Evolutionary conservation across 1,140 invertebrate genomes (phyloP).

Genomic region (Polypedilum vanderplanki): DNA sequence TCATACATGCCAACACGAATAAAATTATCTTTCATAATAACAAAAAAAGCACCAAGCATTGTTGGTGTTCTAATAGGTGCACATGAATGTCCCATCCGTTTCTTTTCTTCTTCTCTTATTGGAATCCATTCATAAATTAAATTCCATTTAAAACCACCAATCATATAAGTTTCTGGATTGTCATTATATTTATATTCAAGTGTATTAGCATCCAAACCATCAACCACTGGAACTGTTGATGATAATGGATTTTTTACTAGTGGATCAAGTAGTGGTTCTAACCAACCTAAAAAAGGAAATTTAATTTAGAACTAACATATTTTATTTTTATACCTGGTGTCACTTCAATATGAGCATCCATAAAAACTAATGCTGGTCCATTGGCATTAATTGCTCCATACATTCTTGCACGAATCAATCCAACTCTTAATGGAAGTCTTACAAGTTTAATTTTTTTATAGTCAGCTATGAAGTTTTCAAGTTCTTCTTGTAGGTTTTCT

Average conservation of each 20-base stretch:
- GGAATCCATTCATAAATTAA: conserved; percentile 92
- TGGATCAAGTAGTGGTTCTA: conserved; percentile 87
- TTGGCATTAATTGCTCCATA: conserved; percentile 76
- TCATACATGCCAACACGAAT: conserved; percentile 96
- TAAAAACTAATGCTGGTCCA: conserved; percentile 81
- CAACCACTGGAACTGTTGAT: conserved; percentile 93
- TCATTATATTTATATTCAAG: conserved; percentile 91
- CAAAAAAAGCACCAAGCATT: conserved; percentile 93
- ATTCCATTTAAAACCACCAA: conserved; percentile 94
- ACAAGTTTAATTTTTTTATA: conserved; percentile 62
- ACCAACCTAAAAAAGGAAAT: conserved; percentile 63
- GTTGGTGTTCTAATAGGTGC: conserved; percentile 87
- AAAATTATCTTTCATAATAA: conserved; percentile 84
- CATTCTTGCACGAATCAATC: conserved; percentile 80
- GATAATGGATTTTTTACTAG: conserved; percentile 79
- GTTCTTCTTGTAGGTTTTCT: conserved; percentile 38
- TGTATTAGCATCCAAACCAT: conserved; percentile 87
- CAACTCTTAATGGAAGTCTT: conserved; percentile 65
- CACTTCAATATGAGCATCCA: conserved; percentile 92
- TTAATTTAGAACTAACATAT: too few species aligned
- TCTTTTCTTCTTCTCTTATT: conserved; percentile 65
- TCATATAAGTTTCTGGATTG: conserved; percentile 60
- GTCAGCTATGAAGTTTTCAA: background rate
- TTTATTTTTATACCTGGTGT: conserved; percentile 56
- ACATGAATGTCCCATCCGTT: conserved; percentile 62